phyloP scores from a whole-genome alignment of 2,797 vertebrate genomes.

The Pteronotus mesoamericanus region DNA sequence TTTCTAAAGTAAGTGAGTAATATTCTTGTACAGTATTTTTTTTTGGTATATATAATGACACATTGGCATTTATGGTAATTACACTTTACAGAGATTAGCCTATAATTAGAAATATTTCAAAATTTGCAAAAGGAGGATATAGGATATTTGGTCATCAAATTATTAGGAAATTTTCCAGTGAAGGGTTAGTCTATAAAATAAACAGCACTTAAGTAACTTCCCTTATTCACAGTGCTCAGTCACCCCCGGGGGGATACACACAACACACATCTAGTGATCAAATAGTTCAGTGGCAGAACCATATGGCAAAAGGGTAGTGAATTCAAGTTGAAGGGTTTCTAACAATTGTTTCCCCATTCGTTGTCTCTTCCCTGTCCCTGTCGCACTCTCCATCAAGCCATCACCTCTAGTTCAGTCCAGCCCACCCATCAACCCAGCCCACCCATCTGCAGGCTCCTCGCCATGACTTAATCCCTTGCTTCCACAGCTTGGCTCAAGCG shows the following conservation, averaged over 20 bases:
- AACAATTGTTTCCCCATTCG: background rate
- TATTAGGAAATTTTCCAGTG: conserved; percentile 10
- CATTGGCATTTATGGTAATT: background rate
- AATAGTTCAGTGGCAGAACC: background rate
- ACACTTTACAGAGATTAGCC: background rate
- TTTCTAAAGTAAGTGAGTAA: background rate
- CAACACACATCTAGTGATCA: background rate
- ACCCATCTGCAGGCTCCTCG: background rate
- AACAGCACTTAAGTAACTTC: conserved; percentile 6
- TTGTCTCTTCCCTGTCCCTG: background rate
- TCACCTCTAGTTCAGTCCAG: background rate
- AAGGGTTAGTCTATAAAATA: background rate
- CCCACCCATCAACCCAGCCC: no score
- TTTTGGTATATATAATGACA: background rate
- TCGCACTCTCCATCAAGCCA: background rate
- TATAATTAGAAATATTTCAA: conserved; percentile 41
- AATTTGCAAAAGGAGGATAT: background rate
- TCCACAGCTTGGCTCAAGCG: background rate
- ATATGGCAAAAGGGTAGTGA: background rate
- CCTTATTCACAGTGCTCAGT: background rate
- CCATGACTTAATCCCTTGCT: accelerated
- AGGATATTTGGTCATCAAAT: background rate
- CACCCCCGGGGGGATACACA: background rate
- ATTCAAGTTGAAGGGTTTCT: background rate
- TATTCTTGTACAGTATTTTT: background rate